Base-by-base conservation (phyloP, 2,113 vertebrate species). In the cat (Felis catus) region DNA sequence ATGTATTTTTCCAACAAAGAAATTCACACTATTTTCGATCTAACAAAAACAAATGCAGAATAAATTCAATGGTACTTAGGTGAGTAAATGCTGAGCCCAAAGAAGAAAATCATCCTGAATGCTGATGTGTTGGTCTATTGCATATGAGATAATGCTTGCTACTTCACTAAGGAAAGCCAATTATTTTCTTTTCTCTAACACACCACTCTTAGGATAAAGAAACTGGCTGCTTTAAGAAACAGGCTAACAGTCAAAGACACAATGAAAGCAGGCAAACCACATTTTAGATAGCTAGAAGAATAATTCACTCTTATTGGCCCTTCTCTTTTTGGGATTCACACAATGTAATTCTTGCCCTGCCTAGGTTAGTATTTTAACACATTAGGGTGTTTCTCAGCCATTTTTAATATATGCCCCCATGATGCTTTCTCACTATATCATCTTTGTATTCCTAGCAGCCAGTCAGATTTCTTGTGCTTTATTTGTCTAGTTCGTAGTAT, bases 221-320 rank as follows among this genome's bases (percentile, higher is more conserved):
- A 92, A 92, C 4, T 76, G 14, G 2, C 39, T 94, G 39, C n/a
- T 19, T 93, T 84, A 93, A 78, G 23, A 65, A 85, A 78, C 2
- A 91, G 31, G 51, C 63, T 84, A 90, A 87, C 21, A 87, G 36
- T 88, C 74, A 97, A 93, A 91, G 76, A 97, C 7, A 8, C 25
- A 95, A 73, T n/a, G 66, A 97, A 92, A 90, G n/a, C 7, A 79
- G 48, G 55, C 39, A 89, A 73, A 84, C n/a, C 16, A 66, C 89
- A 39, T 90, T 94, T 97, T 95, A 96, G 19, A 90, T 18, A 92
- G 51, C 78, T 80, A 84, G 85, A 93, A 91, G 31, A 73, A 65
- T 33, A 93, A 95, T 96, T 92, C 39, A 41, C 19, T 97, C 74
- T 70, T 65, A 93, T 19, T 58, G 41, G 21, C 21, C 48, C 51